Percentiles rank a stretch among this genome's conserved stretches.
These are phyloP conservation scores for Trichacis sp. DNA, from an alignment of 2,888 invertebrate species.

Conservation along the genomic window DNA sequence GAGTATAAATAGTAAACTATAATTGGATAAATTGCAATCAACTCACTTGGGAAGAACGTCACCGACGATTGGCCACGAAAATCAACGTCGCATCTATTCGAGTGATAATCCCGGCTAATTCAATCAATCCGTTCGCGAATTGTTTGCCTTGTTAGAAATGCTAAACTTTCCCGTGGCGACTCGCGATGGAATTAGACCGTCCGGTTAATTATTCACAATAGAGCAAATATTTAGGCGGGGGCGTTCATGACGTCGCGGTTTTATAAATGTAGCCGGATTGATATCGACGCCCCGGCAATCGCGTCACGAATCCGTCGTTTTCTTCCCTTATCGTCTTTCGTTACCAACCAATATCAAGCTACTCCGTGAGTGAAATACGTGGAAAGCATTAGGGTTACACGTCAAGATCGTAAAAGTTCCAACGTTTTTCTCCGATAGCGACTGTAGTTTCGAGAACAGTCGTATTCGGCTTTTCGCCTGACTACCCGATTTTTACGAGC, in stretches of 20 bases:
- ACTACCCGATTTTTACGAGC: neutral
- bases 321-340: conserved; percentile 12
- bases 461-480: conserved; percentile 3
- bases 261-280: conserved; percentile 16
- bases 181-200: neutral
- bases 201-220: conserved; percentile 10
- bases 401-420: conserved; percentile 37
- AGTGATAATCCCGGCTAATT: neutral
- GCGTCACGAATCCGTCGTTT: conserved; percentile 15
- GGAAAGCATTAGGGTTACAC: conserved; percentile 29
- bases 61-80: neutral
- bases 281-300: conserved; percentile 11
- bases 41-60: too few species aligned
- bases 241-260: conserved; percentile 19
- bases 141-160: neutral
- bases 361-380: conserved; percentile 17
- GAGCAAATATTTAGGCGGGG: conserved; percentile 24
- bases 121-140: neutral
- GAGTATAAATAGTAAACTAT: too few species aligned
- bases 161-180: neutral
- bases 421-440: conserved; percentile 38
- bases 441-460: conserved; percentile 29
- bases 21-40: too few species aligned
- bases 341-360: conserved; percentile 5
- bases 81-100: neutral